These are phyloP conservation scores for Apis dorsata DNA, from an alignment of 1,140 invertebrate species.

Conservation along the genomic window DNA sequence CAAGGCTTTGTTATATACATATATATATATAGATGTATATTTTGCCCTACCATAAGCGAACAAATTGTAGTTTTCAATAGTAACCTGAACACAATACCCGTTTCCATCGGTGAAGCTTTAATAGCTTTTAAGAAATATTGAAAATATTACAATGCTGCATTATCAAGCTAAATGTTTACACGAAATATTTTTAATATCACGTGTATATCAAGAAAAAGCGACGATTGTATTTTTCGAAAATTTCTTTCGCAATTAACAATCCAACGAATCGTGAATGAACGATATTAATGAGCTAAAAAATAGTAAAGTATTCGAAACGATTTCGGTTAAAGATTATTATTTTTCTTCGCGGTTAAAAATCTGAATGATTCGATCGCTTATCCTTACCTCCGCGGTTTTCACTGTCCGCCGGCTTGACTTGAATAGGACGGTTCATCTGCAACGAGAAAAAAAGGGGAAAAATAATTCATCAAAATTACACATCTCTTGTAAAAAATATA, in stretches of 20 bases:
- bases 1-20: neutral
- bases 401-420: constrained; percentile 99
- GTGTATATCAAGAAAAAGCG: neutral
- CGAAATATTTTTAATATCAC: neutral
- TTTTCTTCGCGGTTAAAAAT: too few relatives aligned
- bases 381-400: constrained; percentile 97
- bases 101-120: neutral
- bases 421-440: constrained; percentile 99
- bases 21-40: neutral
- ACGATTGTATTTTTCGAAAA: too few relatives aligned
- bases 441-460: constrained; percentile 81
- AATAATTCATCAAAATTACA: constrained; percentile 17
- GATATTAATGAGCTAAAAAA: too few relatives aligned
- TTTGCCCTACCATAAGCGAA: neutral
- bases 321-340: too few relatives aligned
- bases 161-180: neutral
- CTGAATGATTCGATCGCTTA: constrained; percentile 24
- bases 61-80: neutral
- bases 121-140: neutral
- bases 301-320: too few relatives aligned
- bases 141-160: neutral
- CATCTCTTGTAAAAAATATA: neutral
- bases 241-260: too few relatives aligned
- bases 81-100: neutral
- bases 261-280: too few relatives aligned